Conservation (phyloP, 2,888 invertebrate genomes). For the Chouioia cunea region DNA sequence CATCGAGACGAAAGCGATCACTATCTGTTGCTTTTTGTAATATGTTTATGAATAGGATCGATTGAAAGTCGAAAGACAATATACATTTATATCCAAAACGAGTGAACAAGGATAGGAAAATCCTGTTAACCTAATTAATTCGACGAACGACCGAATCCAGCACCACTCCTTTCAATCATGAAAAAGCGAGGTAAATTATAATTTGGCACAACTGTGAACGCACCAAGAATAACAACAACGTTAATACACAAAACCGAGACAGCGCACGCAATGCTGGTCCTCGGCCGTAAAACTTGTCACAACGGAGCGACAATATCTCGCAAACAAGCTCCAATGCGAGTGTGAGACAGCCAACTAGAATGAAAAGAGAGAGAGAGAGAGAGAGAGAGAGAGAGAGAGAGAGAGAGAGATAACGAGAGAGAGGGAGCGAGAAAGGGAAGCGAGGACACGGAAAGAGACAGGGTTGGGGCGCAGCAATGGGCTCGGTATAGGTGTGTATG, state of each 20-base stretch:
- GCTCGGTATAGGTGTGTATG: background rate
- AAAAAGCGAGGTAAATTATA: too few species aligned
- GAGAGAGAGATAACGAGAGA: background rate
- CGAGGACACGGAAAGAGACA: background rate
- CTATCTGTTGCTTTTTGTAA: too few species aligned
- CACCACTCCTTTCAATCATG: too few species aligned
- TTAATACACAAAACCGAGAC: background rate
- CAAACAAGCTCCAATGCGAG: background rate
- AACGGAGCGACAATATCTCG: conserved; percentile 16
- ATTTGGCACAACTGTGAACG: background rate
- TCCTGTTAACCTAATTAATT: too few species aligned
- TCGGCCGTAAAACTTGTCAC: conserved; percentile 8
- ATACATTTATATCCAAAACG: too few species aligned
- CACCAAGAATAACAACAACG: background rate
- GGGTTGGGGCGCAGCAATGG: background rate
- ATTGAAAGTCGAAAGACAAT: too few species aligned
- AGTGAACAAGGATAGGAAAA: too few species aligned
- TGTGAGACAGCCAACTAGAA: background rate
- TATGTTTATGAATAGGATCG: too few species aligned
- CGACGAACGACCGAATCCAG: too few species aligned
- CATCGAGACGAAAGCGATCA: too few species aligned
- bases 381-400: background rate
- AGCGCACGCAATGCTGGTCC: background rate
- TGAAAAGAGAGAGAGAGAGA: background rate
- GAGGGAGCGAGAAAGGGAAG: background rate